These are phyloP conservation scores for Conopomorpha cramerella DNA, from an alignment of 1,140 invertebrate genomes.

Conservation along the genomic window DNA sequence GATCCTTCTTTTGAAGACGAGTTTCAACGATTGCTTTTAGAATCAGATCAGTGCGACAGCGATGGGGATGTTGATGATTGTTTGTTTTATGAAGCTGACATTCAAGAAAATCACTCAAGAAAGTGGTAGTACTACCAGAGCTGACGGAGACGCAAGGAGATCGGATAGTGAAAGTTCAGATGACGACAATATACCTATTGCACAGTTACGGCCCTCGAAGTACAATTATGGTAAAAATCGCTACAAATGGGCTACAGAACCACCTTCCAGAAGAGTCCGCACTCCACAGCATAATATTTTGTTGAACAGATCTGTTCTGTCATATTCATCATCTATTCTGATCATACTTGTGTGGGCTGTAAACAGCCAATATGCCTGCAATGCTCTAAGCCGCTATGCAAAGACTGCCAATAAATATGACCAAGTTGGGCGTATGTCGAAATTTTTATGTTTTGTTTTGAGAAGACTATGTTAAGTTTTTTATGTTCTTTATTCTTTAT, in stretches of 20 bases:
- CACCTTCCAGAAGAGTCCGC: neutral
- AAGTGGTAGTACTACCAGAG: neutral
- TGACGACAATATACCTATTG: neutral
- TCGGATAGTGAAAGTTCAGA: neutral
- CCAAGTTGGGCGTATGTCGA: neutral
- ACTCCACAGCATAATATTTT: neutral
- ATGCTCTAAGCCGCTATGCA: too few species aligned
- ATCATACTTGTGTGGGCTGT: neutral
- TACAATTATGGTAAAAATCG: neutral
- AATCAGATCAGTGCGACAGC: neutral
- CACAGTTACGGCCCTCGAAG: neutral
- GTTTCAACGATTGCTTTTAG: neutral
- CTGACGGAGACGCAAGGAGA: too few species aligned
- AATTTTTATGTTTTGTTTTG: too few species aligned
- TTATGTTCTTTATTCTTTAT: neutral
- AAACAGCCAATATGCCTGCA: too few species aligned
- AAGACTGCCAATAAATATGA: neutral
- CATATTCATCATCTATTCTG: too few species aligned
- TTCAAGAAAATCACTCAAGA: neutral
- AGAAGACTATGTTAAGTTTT: neutral
- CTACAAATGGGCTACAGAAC: neutral
- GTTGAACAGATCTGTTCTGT: neutral
- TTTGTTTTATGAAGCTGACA: neutral
- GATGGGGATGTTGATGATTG: neutral
- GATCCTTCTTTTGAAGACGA: neutral